Base-by-base conservation (phyloP, 2,113 vertebrate species). In the Microtus montanus region DNA sequence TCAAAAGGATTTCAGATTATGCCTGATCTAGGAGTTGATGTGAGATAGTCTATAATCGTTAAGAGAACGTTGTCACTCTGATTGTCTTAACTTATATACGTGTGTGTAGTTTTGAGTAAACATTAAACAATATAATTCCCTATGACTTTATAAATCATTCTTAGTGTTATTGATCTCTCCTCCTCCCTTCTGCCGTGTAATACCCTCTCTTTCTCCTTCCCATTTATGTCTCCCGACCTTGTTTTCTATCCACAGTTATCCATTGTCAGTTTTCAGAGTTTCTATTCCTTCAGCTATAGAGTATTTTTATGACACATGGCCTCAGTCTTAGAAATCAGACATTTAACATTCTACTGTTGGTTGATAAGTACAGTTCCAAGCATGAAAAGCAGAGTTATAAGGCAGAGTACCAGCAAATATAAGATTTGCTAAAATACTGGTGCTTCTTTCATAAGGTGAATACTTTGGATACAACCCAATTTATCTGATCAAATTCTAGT, bases 261-360 rank as follows among this genome's bases (percentile, higher is more conserved):
- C 20, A 35, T 0, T 58, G 13, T 52, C 41, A 14, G 24, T 41
- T 68, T 83, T 84, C 26, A 8, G 49, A 61, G 49, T 28, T 58
- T 11, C 20, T 71, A 35, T 38, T 15, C 44, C 20, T 47, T 66
- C 41, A 86, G 35, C 0, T 22, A 49, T 5, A 30, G 35, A 58
- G 38, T 0, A 20, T 47, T 58, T n/a, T 82, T 58, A 47, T 8
- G 33, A 24, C 0, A 9, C 10, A 74, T 61, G 7, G 0, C 3
- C 49, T 12, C 14, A 19, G 9, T 38, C 54, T 63, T 58, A 30
- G 41, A 95, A 89, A 86, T 20, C 28, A 30, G 30, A 33, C 24
- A 38, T 71, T 87, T 74, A 17, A 13, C 28, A 11, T 79, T 35
- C n/a, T 54, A 35, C 5, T 0, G 26, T n/a, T 35, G 14, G 87